Conservation (phyloP, 2,113 vertebrate genomes). For the Cyprinodon brontotheroides region DNA sequence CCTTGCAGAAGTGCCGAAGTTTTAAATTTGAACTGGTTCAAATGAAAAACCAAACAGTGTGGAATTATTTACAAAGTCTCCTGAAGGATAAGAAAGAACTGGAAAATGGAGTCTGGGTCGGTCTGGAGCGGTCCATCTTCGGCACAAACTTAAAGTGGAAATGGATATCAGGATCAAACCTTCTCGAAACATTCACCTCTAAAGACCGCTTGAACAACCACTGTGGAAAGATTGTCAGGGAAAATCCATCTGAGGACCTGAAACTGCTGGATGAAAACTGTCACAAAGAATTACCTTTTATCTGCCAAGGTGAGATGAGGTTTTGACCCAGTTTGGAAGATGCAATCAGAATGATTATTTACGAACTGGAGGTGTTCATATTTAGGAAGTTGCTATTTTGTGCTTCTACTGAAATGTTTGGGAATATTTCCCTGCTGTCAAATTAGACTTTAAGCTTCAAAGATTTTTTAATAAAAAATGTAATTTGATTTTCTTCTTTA, state of each 20-base stretch:
- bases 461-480: no score
- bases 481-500: no score
- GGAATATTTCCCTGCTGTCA: no score
- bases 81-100: neutral
- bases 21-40: neutral
- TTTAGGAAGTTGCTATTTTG: no score
- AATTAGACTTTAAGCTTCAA: no score
- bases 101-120: neutral
- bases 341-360: no score
- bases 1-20: neutral
- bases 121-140: neutral
- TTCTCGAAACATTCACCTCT: no score
- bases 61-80: neutral
- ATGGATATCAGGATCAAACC: neutral
- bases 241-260: neutral
- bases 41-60: neutral
- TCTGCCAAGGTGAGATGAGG: neutral
- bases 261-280: neutral
- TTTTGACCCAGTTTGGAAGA: neutral
- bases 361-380: no score
- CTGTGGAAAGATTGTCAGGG: constrained; percentile 29
- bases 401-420: no score
- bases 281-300: neutral
- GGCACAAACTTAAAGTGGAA: neutral
- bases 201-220: neutral